phyloP scores from a whole-genome alignment of 2,797 vertebrate genomes.

The Oophaga sylvatica region DNA sequence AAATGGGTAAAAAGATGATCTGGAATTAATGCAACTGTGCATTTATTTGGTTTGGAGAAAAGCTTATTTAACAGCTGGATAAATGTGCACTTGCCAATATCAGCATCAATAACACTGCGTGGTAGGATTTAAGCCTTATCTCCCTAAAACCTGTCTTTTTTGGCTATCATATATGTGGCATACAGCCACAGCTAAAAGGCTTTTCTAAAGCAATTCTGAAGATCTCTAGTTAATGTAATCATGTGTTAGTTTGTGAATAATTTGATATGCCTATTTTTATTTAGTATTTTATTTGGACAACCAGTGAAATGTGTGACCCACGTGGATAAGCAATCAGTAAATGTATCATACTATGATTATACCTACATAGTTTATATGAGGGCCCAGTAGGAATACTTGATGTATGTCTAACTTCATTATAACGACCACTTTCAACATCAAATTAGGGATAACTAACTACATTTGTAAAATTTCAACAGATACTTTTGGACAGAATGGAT shows the following conservation, averaged over 20 bases:
- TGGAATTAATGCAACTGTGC: not conserved
- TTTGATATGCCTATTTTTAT: not conserved
- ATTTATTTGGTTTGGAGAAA: not conserved
- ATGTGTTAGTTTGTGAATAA: not conserved
- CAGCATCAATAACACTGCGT: slow-evolving; percentile 1
- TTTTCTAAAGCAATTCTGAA: not conserved
- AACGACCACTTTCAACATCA: too few species aligned
- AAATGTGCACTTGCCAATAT: slow-evolving; percentile 12
- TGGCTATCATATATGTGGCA: not conserved
- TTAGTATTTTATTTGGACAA: not conserved
- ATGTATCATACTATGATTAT: not conserved
- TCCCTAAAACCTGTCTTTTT: slow-evolving; percentile 4
- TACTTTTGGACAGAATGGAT: too few species aligned
- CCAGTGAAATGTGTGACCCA: not conserved
- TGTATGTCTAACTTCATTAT: too few species aligned
- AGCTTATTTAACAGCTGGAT: not conserved
- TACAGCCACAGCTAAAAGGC: slow-evolving; percentile 4
- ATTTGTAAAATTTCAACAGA: too few species aligned
- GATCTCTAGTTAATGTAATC: not conserved
- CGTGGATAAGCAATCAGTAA: not conserved
- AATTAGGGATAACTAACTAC: too few species aligned
- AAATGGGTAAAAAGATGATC: not conserved
- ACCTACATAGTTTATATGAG: too few species aligned
- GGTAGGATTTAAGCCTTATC: not conserved
- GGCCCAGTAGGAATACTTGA: too few species aligned